Evolutionary conservation across 2,113 vertebrate genomes (phyloP).

Genomic region (Pelecanus crispus): DNA sequence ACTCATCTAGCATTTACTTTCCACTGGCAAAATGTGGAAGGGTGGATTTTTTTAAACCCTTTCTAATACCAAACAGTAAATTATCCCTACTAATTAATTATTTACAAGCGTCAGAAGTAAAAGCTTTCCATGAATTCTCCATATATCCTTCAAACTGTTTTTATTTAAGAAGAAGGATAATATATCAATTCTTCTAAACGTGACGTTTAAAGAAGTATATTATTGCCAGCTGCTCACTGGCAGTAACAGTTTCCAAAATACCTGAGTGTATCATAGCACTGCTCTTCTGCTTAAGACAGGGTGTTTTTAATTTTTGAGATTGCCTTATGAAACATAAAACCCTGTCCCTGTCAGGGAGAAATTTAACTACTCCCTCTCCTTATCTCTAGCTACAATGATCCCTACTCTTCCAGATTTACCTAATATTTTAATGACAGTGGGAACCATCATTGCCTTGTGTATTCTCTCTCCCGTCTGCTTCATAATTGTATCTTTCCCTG

Average conservation of each 20-base stretch:
- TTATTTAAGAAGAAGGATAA: not conserved
- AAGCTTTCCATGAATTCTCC: not conserved
- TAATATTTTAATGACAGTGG: slow-evolving; percentile 3
- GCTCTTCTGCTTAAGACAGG: not conserved
- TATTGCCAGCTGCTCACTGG: not conserved
- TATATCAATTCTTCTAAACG: not conserved
- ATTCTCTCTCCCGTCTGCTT: slow-evolving; percentile 1
- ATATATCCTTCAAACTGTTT: not conserved
- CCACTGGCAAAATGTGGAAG: not conserved
- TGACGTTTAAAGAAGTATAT: not conserved
- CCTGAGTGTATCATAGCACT: not conserved
- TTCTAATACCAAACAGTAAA: not conserved
- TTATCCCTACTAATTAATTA: not conserved
- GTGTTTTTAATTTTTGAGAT: not conserved
- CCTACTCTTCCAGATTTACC: not conserved
- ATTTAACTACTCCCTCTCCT: not conserved
- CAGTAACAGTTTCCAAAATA: not conserved
- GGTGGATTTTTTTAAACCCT: not conserved
- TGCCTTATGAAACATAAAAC: not conserved
- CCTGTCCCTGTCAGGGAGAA: not conserved
- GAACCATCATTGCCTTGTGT: not conserved
- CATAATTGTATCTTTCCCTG: slow-evolving; percentile 23
- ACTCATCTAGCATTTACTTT: not conserved
- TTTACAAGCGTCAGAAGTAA: not conserved
- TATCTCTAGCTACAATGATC: not conserved